Evolutionary conservation across 2,888 invertebrate genomes (phyloP).

Genomic region (Troides oblongomaculatus): DNA sequence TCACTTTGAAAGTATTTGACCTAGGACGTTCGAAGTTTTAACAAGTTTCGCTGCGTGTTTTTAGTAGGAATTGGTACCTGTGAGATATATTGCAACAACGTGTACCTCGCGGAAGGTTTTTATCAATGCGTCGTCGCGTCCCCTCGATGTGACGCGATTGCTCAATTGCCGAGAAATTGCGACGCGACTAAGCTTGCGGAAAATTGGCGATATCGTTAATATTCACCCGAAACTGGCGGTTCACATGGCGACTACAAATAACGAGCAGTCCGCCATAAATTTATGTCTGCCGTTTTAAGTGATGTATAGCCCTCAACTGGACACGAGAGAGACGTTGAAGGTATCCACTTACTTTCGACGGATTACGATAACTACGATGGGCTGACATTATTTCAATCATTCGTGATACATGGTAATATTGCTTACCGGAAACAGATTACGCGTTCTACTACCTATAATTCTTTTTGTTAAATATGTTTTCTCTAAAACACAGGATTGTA

Average conservation of each 20-base stretch:
- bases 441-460: no score
- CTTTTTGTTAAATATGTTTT: no score
- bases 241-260: slow-evolving; percentile 79
- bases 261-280: slow-evolving; percentile 71
- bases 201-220: slow-evolving; percentile 81
- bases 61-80: neutral
- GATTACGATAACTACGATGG: slow-evolving; percentile 28
- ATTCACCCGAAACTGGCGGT: slow-evolving; percentile 77
- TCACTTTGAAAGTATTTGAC: neutral
- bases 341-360: slow-evolving; percentile 61
- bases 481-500: no score
- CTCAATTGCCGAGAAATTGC: slow-evolving; percentile 80
- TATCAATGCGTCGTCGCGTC: slow-evolving; percentile 42
- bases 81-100: slow-evolving; percentile 9
- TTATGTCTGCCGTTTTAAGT: slow-evolving; percentile 76
- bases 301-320: slow-evolving; percentile 62
- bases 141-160: slow-evolving; percentile 69
- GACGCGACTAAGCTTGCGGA: slow-evolving; percentile 76
- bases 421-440: no score
- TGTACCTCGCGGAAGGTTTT: slow-evolving; percentile 13
- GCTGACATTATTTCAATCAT: neutral
- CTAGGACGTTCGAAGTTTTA: neutral
- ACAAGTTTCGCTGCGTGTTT: neutral
- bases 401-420: neutral
- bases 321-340: slow-evolving; percentile 53